Base-by-base conservation (phyloP, 2,113 vertebrate genomes). In the Procavia capensis region DNA sequence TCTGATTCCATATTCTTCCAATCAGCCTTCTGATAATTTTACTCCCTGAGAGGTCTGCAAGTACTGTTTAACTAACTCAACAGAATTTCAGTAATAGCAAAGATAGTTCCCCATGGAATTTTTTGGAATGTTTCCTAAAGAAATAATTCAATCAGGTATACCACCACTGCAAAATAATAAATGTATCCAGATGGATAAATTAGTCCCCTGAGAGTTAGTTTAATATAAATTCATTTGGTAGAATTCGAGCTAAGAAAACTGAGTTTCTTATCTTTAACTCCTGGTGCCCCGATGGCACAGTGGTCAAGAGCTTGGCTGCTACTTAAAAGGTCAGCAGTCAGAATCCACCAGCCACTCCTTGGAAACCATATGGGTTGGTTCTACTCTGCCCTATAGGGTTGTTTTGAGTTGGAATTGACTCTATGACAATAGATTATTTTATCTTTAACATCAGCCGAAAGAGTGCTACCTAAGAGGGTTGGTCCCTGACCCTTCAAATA, bases 101-200 rank as follows among this genome's bases (percentile, higher is more conserved):
- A 93, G 70, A 59, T 41, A 66, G 61, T 29, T 93, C 74, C 57
- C 39, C 64, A 79, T 94, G 70, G 85, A 45, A 39, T 86, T 27
- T 86, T 78, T 57, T 16, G 11, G 45, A 75, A 36, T 34, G 22
- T 29, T 91, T 95, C 63, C 45, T 59, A 75, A 57, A 80, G 92
- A 97, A 81, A 86, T 79, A 75, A 75, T 68, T 89, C 93, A 91
- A 75, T 54, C 54, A 63, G 47, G 34, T 83, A 10, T 86, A 66
- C 75, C 50, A 89, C 45, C 72, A 64, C 16, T 88, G 75, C 17
- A 91, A 96, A 88, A 83, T 93, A 90, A 80, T 90, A 92, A 95
- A 24, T 85, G 57, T 66, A 90, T 93, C 43, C 61, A 82, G 20
- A 68, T 88, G 5, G 85, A 78, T 94, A 95, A 90, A 90, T 83